Percentiles rank a stretch among this genome's conserved stretches.
Conservation (phyloP, 2,888 invertebrate genomes). For the Caradrina kadenii region DNA sequence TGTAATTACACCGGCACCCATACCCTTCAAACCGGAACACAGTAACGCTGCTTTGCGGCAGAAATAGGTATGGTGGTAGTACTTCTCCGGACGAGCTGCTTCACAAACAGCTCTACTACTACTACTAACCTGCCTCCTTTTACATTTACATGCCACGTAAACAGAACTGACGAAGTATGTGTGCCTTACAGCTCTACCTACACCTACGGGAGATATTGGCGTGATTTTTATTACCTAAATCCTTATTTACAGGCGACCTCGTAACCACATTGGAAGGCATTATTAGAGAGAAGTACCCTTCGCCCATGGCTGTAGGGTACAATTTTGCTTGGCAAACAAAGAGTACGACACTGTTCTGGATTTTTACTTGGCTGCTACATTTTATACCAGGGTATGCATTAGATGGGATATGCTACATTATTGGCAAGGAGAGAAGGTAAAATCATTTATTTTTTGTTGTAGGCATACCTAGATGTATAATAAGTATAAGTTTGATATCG, state of each 20-base stretch:
- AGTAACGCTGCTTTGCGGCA: too few species aligned
- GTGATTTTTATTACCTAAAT: background rate
- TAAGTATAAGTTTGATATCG: too few species aligned
- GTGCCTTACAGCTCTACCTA: background rate
- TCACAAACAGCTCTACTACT: too few species aligned
- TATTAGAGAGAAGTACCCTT: background rate
- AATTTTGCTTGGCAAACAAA: conserved; percentile 21
- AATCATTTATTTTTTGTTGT: background rate
- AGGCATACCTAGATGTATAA: too few species aligned
- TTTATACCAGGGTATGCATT: conserved; percentile 63
- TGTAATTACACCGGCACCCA: too few species aligned
- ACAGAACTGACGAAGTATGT: too few species aligned
- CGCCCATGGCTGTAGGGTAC: conserved; percentile 43
- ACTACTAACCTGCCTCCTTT: too few species aligned
- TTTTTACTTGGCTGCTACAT: conserved; percentile 61
- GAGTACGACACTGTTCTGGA: conserved; percentile 34
- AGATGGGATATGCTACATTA: conserved; percentile 53
- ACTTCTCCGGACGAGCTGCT: too few species aligned
- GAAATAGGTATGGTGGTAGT: too few species aligned
- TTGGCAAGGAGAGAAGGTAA: conserved; percentile 62
- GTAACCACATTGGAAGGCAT: rapidly evolving
- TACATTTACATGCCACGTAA: too few species aligned
- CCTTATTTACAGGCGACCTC: background rate
- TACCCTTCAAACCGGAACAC: too few species aligned
- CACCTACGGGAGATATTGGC: background rate